Evolutionary conservation across 2,888 invertebrate genomes (phyloP).

Genomic region (Euclidia mi): DNA sequence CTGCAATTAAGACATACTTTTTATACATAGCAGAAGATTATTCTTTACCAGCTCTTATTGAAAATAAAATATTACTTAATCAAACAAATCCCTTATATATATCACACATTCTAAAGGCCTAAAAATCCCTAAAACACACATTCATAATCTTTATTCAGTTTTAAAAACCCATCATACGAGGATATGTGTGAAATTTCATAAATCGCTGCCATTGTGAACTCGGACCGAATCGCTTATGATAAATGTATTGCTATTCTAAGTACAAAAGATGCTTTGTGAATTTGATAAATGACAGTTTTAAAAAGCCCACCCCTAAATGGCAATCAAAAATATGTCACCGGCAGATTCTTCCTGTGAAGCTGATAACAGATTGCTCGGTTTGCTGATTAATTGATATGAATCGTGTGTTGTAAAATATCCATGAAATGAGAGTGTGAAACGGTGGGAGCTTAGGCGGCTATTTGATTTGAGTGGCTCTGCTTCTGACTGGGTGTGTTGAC

Average conservation of each 20-base stretch:
- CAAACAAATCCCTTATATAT: slow-evolving; percentile 14
- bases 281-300: slow-evolving; percentile 73
- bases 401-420: slow-evolving; percentile 45
- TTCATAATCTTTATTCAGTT: slow-evolving; percentile 18
- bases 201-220: slow-evolving; percentile 66
- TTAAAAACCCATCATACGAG: slow-evolving; percentile 29
- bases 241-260: slow-evolving; percentile 78
- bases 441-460: too few species aligned
- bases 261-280: slow-evolving; percentile 69
- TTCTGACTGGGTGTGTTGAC: too few species aligned
- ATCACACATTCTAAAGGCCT: slow-evolving; percentile 10
- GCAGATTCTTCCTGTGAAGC: slow-evolving; percentile 54
- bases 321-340: slow-evolving; percentile 60
- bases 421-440: slow-evolving; percentile 26
- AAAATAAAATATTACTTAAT: slow-evolving; percentile 6
- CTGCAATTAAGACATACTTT: too few species aligned
- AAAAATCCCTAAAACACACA: slow-evolving; percentile 16
- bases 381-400: slow-evolving; percentile 56
- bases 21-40: too few species aligned
- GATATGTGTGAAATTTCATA: slow-evolving; percentile 78
- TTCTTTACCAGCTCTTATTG: too few species aligned
- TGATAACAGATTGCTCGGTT: slow-evolving; percentile 55
- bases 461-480: too few species aligned
- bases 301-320: slow-evolving; percentile 60
- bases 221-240: slow-evolving; percentile 74